These are phyloP conservation scores for Cyphomyrus plagiostoma DNA, from an alignment of 2,113 vertebrate genomes.

Conservation along the genomic window DNA sequence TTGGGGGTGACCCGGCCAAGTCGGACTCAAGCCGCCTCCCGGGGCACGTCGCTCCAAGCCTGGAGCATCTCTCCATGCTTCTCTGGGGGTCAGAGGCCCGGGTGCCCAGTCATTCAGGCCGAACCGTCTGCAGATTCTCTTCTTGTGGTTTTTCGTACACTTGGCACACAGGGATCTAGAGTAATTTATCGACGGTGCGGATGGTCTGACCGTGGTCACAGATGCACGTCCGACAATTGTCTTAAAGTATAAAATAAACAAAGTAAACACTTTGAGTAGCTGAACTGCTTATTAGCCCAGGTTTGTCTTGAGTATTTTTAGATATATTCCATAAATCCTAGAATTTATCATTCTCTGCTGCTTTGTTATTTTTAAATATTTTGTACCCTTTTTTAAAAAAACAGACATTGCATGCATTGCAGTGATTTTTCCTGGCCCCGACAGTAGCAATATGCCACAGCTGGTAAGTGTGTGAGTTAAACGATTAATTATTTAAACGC, in stretches of 20 bases:
- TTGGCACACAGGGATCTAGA: conserved; percentile 40
- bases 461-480: neutral
- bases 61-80: conserved; percentile 67
- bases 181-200: conserved; percentile 56
- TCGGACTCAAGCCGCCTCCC: conserved; percentile 66
- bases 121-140: conserved; percentile 70
- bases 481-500: neutral
- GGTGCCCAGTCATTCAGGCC: conserved; percentile 81
- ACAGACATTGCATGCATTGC: neutral
- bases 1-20: conserved; percentile 45
- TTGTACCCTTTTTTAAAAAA: neutral
- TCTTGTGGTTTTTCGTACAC: conserved; percentile 44
- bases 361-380: neutral
- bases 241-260: conserved; percentile 61
- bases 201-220: conserved; percentile 42
- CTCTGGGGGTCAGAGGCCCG: conserved; percentile 72
- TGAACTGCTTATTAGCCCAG: conserved; percentile 66
- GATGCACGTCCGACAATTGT: conserved; percentile 53
- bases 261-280: conserved; percentile 65
- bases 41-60: conserved; percentile 58
- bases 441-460: neutral
- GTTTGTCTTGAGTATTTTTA: conserved; percentile 30
- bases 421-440: neutral
- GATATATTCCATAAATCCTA: neutral
- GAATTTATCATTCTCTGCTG: neutral